Percentiles rank a stretch among this genome's conserved stretches.
Evolutionary conservation across 2,888 invertebrate species (phyloP).

Genomic region (Apodemia duryi): DNA sequence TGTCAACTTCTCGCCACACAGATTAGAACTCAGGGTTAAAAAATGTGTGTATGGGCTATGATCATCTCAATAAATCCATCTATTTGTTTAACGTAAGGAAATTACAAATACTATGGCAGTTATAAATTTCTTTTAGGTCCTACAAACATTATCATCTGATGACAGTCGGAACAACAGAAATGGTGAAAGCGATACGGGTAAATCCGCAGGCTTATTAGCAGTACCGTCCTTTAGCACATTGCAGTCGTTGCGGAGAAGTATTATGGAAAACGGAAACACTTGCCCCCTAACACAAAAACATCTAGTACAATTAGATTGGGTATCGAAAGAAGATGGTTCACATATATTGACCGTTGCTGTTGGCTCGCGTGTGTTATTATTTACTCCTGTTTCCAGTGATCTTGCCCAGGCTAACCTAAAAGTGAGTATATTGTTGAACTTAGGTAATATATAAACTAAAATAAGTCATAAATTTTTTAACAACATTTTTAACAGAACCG

Average conservation of each 20-base stretch:
- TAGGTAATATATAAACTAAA: neutral
- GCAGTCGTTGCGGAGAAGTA: slow-evolving; percentile 91
- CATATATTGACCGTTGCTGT: slow-evolving; percentile 98
- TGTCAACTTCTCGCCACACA: too few relatives aligned
- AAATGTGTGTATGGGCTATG: too few relatives aligned
- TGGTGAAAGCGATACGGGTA: slow-evolving; percentile 75
- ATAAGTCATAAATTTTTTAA: too few relatives aligned
- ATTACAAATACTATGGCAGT: too few relatives aligned
- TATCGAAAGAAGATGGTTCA: slow-evolving; percentile 98
- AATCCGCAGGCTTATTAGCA: slow-evolving; percentile 84
- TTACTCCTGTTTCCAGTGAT: slow-evolving; percentile 96
- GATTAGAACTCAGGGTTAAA: too few relatives aligned
- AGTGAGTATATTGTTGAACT: slow-evolving; percentile 39
- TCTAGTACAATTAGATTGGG: slow-evolving; percentile 98
- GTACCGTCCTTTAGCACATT: slow-evolving; percentile 95
- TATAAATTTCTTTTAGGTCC: slow-evolving; percentile 57
- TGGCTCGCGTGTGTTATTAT: slow-evolving; percentile 94
- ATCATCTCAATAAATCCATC: too few relatives aligned
- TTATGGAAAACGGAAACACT: slow-evolving; percentile 94
- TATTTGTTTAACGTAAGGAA: too few relatives aligned
- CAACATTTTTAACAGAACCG: too few relatives aligned
- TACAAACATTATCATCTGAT: slow-evolving; percentile 90
- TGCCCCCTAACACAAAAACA: slow-evolving; percentile 95
- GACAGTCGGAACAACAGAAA: slow-evolving; percentile 82
- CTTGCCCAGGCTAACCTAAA: slow-evolving; percentile 96